Evolutionary conservation across 1,140 invertebrate species (phyloP), one percentile per base, ranked within the genome.

Genomic region (Trinorchestia longiramus): DNA sequence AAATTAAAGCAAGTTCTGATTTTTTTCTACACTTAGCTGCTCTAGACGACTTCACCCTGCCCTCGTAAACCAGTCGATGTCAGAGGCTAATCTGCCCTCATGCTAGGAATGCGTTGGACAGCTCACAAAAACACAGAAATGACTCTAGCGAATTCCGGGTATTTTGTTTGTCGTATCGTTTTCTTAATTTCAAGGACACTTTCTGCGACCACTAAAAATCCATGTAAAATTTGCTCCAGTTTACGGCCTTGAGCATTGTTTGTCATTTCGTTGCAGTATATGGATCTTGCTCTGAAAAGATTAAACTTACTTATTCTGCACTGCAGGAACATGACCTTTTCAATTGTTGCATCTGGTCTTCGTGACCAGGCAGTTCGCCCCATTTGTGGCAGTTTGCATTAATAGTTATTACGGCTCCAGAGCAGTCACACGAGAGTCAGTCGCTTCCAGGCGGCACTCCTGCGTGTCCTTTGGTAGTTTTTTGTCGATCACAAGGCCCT

Each of bases 371-470:
- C 88, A 90, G 88, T 90, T 3, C 4, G 88, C n/a, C 3, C 88
- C n/a, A 77, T 77, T 77, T 77, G 62, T 77, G 62, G 62, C 11
- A 77, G 15, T 77, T 77, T 77, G 62, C 62, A 77, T 28, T 36
- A 77, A 77, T 77, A 28, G 62, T 77, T 77, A 77, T 77, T 77
- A 77, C 36, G 62, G 62, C 62, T 77, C 62, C 36, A 77, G 62
- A 90, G 43, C 43, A 90, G n/a, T 42, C 43, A 42, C 88, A 90
- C 88, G n/a, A 41, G 88, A 4, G 4, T 4, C 88, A 41, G 41
- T 90, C 43, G 88, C 88, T 90, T 90, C 88, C 41, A 42, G n/a
- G 88, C 88, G 88, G 43, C 88, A 90, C 88, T 90, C 88, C 88
- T 42, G 88, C 41, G 8, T 41, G 88, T 90, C 88, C n/a, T 41